Evolutionary conservation across 2,888 invertebrate genomes (phyloP), one percentile per base, ranked within the genome.

Genomic region (Hypena proboscidalis): DNA sequence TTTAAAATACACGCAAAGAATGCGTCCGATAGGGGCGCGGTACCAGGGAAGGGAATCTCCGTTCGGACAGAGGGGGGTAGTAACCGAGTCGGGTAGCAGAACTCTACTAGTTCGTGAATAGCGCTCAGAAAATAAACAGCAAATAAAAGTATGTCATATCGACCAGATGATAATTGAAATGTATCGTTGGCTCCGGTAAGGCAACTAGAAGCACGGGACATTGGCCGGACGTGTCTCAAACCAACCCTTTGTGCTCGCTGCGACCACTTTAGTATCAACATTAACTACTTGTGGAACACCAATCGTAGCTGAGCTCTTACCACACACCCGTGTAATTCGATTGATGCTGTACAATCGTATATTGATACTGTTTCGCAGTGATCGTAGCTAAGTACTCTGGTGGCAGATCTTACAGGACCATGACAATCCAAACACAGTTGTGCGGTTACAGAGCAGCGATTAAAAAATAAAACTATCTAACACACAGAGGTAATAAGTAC

Each of bases 181-280:
- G 70, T 72, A 57, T 59, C 50, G 64, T 58, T 69, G 74, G 77
- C 77, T 65, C 76, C 75, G 76, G 74, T 78, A 70, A 87, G 90
- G 88, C 90, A 84, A 90, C 90, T 90, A 91, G 90, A 90, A 90
- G 90, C 91, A 90, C 90, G 77, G 84, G 82, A 80, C 81, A 78
- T 76, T 72, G 71, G 77, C 76, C 80, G 75, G 68, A 64, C 69
- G 74, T 68, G 74, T 70, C 73, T 71, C 73, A 73, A 77, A 73
- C 77, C 78, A 74, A 73, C 71, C 82, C 79, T 73, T n/a, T 74
- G 85, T 75, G 81, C 80, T 74, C 70, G 74, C 80, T 73, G 82
- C 77, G 79, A 77, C 77, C 78, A 72, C 70, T 63, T 74, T 56
- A 63, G 53, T 67, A 64, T 72, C 71, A 75, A 78, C 73, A 78